Percentiles rank a stretch among this genome's conserved stretches.
Conservation (phyloP, 1,140 invertebrate species). For the Caenorhabditis remanei region DNA sequence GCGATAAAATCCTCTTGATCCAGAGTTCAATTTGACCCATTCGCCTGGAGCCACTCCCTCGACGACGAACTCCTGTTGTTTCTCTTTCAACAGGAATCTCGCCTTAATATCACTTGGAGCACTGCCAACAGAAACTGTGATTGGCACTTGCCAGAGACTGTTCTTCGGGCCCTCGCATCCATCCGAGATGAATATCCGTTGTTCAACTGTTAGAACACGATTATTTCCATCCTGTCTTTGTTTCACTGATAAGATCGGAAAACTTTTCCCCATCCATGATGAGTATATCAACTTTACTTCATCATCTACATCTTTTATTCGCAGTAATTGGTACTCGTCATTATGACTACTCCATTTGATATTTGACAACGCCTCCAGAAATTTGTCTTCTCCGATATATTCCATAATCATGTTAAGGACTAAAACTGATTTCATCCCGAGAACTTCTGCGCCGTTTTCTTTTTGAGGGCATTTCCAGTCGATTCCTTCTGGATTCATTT, state of each 20-base stretch:
- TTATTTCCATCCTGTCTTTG: constrained; percentile 79
- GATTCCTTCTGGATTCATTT: too few relatives aligned
- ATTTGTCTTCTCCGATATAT: too few relatives aligned
- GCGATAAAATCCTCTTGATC: constrained; percentile 81
- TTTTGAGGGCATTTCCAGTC: too few relatives aligned
- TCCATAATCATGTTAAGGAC: too few relatives aligned
- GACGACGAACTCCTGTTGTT: constrained; percentile 80
- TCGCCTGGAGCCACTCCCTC: constrained; percentile 83
- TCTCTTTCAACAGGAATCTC: constrained; percentile 83
- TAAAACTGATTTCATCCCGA: too few relatives aligned
- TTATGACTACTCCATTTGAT: too few relatives aligned
- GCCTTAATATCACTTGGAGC: constrained; percentile 82
- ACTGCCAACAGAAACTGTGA: constrained; percentile 85
- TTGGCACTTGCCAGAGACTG: constrained; percentile 82
- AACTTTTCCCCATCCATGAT: too few relatives aligned
- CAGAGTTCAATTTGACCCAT: constrained; percentile 86
- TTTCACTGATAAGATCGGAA: too few relatives aligned
- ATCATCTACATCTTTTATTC: constrained; percentile 88
- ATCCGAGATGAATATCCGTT: constrained; percentile 69
- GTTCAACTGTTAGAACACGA: constrained; percentile 83
- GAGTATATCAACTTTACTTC: too few relatives aligned
- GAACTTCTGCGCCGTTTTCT: too few relatives aligned
- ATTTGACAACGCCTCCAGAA: too few relatives aligned
- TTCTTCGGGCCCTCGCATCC: constrained; percentile 63
- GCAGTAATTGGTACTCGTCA: too few relatives aligned